A percentile compares a stretch with the other conserved stretches of the same genome.
Conservation (phyloP, 1,140 invertebrate genomes). For the Thaumetopoea pityocampa region DNA sequence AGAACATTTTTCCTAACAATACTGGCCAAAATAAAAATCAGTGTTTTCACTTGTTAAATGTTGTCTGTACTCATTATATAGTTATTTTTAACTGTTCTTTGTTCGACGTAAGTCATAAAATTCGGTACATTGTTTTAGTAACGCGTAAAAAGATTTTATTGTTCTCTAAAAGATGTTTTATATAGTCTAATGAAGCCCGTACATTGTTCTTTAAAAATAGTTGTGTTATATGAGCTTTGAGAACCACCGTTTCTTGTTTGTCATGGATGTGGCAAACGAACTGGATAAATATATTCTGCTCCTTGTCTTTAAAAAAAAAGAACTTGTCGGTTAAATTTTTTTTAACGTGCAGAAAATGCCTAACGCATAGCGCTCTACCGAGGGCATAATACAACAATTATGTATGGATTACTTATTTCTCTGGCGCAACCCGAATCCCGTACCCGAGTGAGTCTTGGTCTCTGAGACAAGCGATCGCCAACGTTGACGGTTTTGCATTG, state of each 20-base stretch:
- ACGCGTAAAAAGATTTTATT: slow-evolving; percentile 51
- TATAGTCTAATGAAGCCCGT: slow-evolving; percentile 35
- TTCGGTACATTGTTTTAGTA: slow-evolving; percentile 38
- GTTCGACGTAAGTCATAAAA: slow-evolving; percentile 37
- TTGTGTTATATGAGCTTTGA: slow-evolving; percentile 14
- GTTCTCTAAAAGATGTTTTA: slow-evolving; percentile 56
- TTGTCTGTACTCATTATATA: slow-evolving; percentile 28
- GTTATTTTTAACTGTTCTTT: slow-evolving; percentile 37
- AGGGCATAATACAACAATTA: too few relatives aligned
- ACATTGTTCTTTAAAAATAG: slow-evolving; percentile 41
- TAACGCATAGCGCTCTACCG: too few relatives aligned
- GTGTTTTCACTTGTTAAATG: slow-evolving; percentile 19
- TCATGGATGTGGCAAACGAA: too few relatives aligned
- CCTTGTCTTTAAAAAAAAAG: too few relatives aligned
- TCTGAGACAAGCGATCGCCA: too few relatives aligned
- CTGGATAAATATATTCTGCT: too few relatives aligned
- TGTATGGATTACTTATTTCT: too few relatives aligned
- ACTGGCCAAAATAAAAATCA: slow-evolving; percentile 9
- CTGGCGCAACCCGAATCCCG: too few relatives aligned
- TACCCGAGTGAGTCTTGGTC: too few relatives aligned
- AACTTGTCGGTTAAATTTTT: too few relatives aligned
- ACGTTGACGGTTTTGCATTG: too few relatives aligned
- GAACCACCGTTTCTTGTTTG: slow-evolving; percentile 1
- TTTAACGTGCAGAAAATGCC: too few relatives aligned
- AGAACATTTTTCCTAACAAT: slow-evolving; percentile 1